A percentile compares a stretch with the other conserved stretches of the same genome.
These are phyloP conservation scores for Sebastiscus tertius DNA, from an alignment of 2,797 vertebrate genomes.

Conservation along the genomic window DNA sequence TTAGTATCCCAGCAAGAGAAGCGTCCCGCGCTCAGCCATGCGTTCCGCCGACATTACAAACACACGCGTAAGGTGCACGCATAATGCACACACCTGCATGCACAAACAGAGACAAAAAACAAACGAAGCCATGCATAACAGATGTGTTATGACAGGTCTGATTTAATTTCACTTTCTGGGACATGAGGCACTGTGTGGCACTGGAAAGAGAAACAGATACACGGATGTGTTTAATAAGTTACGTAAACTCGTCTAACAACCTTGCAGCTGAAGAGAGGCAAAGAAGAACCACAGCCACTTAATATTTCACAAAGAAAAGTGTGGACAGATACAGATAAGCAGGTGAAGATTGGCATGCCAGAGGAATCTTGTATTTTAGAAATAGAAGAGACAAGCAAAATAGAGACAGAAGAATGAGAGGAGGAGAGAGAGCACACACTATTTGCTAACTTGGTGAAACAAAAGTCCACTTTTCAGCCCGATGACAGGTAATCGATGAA, in stretches of 20 bases:
- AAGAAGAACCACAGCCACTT: conserved; percentile 1
- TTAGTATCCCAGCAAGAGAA: conserved; percentile 54
- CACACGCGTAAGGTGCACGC: conserved; percentile 12
- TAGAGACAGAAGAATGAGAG: conserved; percentile 13
- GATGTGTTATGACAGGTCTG: conserved; percentile 59
- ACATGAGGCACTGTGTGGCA: conserved; percentile 17
- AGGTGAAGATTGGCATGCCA: conserved; percentile 8
- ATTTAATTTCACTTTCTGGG: conserved; percentile 51
- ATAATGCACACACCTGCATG: conserved; percentile 1
- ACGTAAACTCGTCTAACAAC: conserved; percentile 16
- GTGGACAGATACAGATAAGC: conserved; percentile 21
- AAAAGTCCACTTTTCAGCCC: conserved; percentile 68
- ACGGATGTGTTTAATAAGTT: conserved; percentile 44
- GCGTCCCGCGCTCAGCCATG: conserved; percentile 35
- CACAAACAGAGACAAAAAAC: conserved; percentile 40
- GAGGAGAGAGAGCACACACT: neutral
- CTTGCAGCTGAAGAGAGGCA: neutral
- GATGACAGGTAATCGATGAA: conserved; percentile 72
- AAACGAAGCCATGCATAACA: conserved; percentile 52
- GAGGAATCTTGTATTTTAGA: conserved; percentile 32
- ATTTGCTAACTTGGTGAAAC: conserved; percentile 62
- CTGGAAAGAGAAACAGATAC: conserved; percentile 19
- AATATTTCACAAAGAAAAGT: conserved; percentile 40
- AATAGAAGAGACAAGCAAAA: conserved; percentile 29
- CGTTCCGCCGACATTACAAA: conserved; percentile 36